phyloP scores from a whole-genome alignment of 2,888 invertebrate species.

The Eutolmus rufibarbis region DNA sequence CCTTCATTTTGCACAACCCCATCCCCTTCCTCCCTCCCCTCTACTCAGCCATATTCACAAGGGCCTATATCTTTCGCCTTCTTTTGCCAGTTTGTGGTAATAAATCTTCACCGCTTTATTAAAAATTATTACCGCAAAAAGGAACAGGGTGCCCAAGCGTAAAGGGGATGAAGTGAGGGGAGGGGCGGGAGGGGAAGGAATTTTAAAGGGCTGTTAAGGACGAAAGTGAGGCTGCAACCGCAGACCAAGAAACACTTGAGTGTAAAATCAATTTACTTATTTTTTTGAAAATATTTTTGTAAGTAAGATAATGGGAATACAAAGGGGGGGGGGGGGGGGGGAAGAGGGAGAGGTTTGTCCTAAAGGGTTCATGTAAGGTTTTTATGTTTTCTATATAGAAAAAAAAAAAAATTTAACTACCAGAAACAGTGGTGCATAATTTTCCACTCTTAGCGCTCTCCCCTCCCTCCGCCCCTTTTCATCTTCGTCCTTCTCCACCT shows the following conservation, averaged over 20 bases:
- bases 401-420: too few relatives aligned
- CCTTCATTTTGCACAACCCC: background rate
- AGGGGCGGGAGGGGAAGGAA: background rate
- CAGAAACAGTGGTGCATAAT: too few relatives aligned
- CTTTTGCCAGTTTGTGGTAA: background rate
- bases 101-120: slow-evolving; percentile 28
- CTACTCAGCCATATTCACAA: background rate
- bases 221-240: too few relatives aligned
- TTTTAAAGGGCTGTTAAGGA: background rate
- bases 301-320: too few relatives aligned
- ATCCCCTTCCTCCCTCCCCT: background rate
- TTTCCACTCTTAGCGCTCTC: background rate
- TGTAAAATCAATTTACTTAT: background rate
- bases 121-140: slow-evolving; percentile 29
- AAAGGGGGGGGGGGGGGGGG: too few relatives aligned
- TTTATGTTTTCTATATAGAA: too few relatives aligned
- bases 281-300: too few relatives aligned
- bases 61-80: background rate
- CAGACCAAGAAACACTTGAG: background rate
- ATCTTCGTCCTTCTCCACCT: too few relatives aligned
- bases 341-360: too few relatives aligned
- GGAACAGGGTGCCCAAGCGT: background rate
- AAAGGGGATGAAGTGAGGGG: background rate
- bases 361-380: too few relatives aligned
- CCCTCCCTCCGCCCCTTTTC: background rate